Base-by-base conservation (phyloP, 1,140 invertebrate genomes). In the Calosoma granatense region DNA sequence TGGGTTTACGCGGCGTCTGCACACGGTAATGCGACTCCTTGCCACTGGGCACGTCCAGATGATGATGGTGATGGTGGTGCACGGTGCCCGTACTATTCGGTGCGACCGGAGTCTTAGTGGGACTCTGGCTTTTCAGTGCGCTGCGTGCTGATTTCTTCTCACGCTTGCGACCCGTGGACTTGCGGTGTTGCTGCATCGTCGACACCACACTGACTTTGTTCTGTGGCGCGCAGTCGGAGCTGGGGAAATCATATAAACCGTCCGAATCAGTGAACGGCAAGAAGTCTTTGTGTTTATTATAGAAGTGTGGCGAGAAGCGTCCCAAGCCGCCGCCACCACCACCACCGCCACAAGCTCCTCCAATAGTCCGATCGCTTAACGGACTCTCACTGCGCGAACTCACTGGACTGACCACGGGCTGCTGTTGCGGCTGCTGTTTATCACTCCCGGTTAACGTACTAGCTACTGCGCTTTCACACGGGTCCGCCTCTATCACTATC, bases 321-420 rank as follows among this genome's bases (percentile, higher is more conserved):
- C 78, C 79, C 20, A 82, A 61, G 39, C 80, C 78, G 4, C 60
- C 68, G n/a, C n/a, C n/a, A n/a, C n/a, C n/a, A n/a, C n/a, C n/a
- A n/a, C n/a, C n/a, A n/a, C n/a, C n/a, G n/a, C n/a, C n/a, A n/a
- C n/a, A n/a, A n/a, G n/a, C n/a, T n/a, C n/a, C n/a, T 36, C 26
- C 26, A 36, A 36, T n/a, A 21, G 79, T 81, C 62, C 79, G 78
- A 65, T 87, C 86, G 68, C 85, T 87, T 20, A 87, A 71, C 2
- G 85, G 85, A 67, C 84, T 87, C 69, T 88, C 86, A 66, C 84
- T 86, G 57, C 85, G 75, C 20, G 85, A 87, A 69, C 84, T 87
- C 22, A 87, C 84, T 6, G 86, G 86, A 63, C 82, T 84, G 20
- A 81, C 41, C 6, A 36, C 26, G n/a, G 6, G n/a, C 26, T 36